Evolutionary conservation across 2,797 vertebrate species (phyloP).

Genomic region (Naso thynnoides): DNA sequence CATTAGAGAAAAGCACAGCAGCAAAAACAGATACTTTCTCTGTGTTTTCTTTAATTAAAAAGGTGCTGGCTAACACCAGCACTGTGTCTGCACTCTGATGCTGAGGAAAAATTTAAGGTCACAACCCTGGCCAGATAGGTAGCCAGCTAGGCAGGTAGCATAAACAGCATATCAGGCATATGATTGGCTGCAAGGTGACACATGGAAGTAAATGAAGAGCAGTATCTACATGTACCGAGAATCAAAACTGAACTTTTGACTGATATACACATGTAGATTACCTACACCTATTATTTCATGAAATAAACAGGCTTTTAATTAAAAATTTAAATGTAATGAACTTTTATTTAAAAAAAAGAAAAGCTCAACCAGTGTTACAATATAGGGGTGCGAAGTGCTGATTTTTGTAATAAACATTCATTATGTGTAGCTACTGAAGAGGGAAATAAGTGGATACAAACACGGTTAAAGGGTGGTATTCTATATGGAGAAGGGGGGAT

Average conservation of each 20-base stretch:
- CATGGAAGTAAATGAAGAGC: background rate
- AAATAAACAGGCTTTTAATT: slow-evolving; percentile 23
- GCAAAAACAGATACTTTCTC: background rate
- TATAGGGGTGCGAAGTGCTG: slow-evolving; percentile 5
- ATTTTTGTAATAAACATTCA: slow-evolving; percentile 61
- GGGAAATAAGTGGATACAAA: slow-evolving; percentile 61
- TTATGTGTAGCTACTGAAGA: slow-evolving; percentile 53
- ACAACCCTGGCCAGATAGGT: background rate
- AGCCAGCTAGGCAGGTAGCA: background rate
- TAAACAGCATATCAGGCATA: background rate
- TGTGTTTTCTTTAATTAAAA: background rate
- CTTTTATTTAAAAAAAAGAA: slow-evolving; percentile 5
- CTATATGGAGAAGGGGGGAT: slow-evolving; percentile 21
- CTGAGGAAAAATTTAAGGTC: background rate
- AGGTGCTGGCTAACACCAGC: background rate
- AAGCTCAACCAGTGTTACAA: background rate
- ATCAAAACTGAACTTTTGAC: slow-evolving; percentile 1
- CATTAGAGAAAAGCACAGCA: background rate
- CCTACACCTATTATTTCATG: background rate
- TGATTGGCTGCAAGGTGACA: background rate
- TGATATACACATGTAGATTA: slow-evolving; percentile 1
- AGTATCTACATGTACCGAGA: background rate
- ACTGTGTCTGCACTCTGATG: background rate
- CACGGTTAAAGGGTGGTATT: slow-evolving; percentile 30
- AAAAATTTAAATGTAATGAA: slow-evolving; percentile 15